Evolutionary conservation across 1,140 invertebrate species (phyloP).

Genomic region (Conopomorpha cramerella): DNA sequence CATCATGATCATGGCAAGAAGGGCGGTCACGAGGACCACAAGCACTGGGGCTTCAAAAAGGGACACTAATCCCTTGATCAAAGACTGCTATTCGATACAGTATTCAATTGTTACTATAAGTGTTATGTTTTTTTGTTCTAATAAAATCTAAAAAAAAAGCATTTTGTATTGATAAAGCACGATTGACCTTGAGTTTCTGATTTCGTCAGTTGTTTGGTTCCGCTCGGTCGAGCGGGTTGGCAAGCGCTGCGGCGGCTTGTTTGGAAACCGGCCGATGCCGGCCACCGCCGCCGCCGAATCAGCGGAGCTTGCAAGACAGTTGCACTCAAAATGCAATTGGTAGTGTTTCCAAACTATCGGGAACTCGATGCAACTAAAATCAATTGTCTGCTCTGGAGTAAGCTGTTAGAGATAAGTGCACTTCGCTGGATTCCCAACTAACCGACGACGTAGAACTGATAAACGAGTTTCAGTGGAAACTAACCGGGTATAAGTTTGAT

Average conservation of each 20-base stretch:
- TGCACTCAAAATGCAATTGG: constrained; percentile 27
- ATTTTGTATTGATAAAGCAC: constrained; percentile 1
- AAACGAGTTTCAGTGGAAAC: too few relatives aligned
- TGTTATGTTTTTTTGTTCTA: constrained; percentile 17
- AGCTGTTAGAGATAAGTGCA: not conserved
- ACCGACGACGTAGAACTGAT: too few relatives aligned
- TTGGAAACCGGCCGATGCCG: constrained; percentile 46
- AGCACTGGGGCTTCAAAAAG: constrained; percentile 59
- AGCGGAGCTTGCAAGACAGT: constrained; percentile 39
- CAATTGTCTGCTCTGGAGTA: not conserved
- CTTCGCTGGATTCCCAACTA: too few relatives aligned
- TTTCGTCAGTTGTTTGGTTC: constrained; percentile 7
- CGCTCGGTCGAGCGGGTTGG: constrained; percentile 29
- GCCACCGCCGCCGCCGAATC: constrained; percentile 27
- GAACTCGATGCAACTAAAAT: not conserved
- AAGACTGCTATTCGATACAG: constrained; percentile 11
- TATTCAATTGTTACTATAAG: constrained; percentile 25
- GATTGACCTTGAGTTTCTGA: constrained; percentile 32
- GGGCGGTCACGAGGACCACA: constrained; percentile 59
- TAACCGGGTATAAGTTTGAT: not conserved
- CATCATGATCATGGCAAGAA: constrained; percentile 68
- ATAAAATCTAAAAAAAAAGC: constrained; percentile 2
- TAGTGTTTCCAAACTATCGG: constrained; percentile 24
- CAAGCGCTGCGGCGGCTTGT: constrained; percentile 27
- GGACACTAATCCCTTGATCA: constrained; percentile 47